Percentiles rank a stretch among this genome's conserved stretches.
Evolutionary conservation across 2,113 vertebrate genomes (phyloP).

Genomic region (Opisthocomus hoazin): DNA sequence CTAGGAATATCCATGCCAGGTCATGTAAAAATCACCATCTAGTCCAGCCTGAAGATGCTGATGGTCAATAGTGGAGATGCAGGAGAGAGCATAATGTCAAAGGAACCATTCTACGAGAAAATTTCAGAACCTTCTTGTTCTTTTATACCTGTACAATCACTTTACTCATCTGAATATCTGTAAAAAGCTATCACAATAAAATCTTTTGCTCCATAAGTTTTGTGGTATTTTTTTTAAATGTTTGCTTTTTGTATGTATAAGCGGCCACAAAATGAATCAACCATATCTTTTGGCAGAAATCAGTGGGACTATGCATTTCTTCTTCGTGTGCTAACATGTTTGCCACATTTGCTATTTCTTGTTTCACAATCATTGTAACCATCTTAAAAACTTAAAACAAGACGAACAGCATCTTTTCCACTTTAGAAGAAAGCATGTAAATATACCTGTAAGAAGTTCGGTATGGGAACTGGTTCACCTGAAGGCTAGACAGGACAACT

Average conservation of each 20-base stretch:
- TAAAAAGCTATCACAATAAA: neutral
- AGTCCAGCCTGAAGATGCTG: neutral
- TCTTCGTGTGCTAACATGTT: neutral
- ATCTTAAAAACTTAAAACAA: neutral
- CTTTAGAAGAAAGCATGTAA: neutral
- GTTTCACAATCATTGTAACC: neutral
- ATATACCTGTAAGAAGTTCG: neutral
- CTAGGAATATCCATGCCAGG: accelerated
- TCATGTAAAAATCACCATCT: neutral
- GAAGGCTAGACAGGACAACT: neutral
- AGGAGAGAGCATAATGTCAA: neutral
- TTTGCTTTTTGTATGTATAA: neutral
- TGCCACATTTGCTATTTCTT: neutral
- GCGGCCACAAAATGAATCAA: neutral
- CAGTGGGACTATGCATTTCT: neutral
- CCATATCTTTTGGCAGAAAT: neutral
- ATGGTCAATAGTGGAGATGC: neutral
- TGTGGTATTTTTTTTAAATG: neutral
- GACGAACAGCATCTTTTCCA: neutral
- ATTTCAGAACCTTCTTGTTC: neutral
- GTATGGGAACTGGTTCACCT: neutral
- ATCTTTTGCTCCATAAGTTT: neutral
- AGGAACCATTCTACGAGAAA: neutral
- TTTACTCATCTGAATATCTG: neutral
- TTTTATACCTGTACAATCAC: neutral